Conservation (phyloP, 1,140 invertebrate species). For the Papilio aristodemus region DNA sequence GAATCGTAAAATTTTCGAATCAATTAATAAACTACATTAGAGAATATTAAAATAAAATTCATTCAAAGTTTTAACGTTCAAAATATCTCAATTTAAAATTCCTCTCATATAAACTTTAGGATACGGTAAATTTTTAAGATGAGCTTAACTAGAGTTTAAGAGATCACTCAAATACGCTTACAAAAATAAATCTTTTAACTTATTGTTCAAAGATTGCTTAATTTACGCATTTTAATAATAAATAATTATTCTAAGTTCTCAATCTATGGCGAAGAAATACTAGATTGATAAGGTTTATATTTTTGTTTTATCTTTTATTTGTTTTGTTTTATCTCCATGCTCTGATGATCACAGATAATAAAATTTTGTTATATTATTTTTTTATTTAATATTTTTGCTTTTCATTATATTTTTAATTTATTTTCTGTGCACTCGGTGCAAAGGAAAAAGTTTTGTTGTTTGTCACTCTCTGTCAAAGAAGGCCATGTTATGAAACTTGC, state of each 20-base stretch:
- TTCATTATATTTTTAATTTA: conserved; percentile 31
- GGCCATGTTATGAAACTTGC: conserved; percentile 59
- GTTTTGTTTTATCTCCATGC: no score
- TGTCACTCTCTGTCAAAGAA: conserved; percentile 58
- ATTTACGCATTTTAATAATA: no score
- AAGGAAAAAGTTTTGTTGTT: conserved; percentile 53
- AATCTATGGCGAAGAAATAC: no score
- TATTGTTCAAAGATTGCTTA: conserved; percentile 34
- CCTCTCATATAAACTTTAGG: conserved; percentile 12
- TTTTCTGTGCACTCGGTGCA: conserved; percentile 50
- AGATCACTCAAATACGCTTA: conserved; percentile 42
- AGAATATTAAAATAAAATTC: conserved; percentile 38
- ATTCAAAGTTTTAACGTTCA: conserved; percentile 28
- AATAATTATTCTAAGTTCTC: no score
- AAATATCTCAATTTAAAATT: conserved; percentile 9
- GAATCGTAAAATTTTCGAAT: no score
- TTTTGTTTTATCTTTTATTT: no score
- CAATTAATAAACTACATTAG: no score
- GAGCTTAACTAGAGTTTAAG: conserved; percentile 34
- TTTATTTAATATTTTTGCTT: background rate
- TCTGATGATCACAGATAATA: no score
- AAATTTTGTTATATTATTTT: background rate
- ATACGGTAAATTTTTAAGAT: conserved; percentile 20
- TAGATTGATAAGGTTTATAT: no score
- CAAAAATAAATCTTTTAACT: conserved; percentile 36